Evolutionary conservation across 2,888 invertebrate species (phyloP), one percentile per base, ranked within the genome.

Genomic region (Andrena dorsata): DNA sequence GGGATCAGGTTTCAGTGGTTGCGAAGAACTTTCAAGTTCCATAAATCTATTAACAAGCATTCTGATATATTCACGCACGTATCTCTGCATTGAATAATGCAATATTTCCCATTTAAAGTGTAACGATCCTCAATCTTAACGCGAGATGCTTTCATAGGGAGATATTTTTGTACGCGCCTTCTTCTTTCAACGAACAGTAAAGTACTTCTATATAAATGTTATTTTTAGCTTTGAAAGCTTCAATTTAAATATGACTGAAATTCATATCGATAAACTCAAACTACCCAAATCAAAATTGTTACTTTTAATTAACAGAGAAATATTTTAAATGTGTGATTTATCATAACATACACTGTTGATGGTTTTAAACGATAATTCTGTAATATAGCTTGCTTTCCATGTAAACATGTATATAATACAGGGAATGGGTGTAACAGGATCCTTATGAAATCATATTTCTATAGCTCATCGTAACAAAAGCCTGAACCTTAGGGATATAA

Each of bases 381-480:
- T 26, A 53, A 66, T 2, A 41, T 53, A 47, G 8, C 10, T 26
- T 65, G 7, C 2, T 51, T 20, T 70, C 8, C 35, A 47, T 51
- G 8, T 61, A 68, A 41, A 30, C 4, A 56, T n/a, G 8, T n/a
- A 30, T 58, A 41, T 80, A 47, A 41, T 30, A 20, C 10, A n/a
- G 4, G 60, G 60, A 70, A 26, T 60, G 51, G 16, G 26, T 60
- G 49, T 71, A 85, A 71, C 61, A 28, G 41, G 69, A 70, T 61
- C 65, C 80, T 85, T 90, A 86, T 84, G 84, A 89, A 89, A 90
- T 87, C 86, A 91, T 90, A 91, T 90, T 92, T 92, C 91, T 90
- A 90, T 90, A 79, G 89, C 61, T 58, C 70, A 60, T 80, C 69
- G 32, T 76, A 87, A 91, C 89, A 91, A 92, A 87, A 76, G 88